A percentile compares a stretch with the other conserved stretches of the same genome.
phyloP scores from a whole-genome alignment of 2,888 invertebrate genomes.

The Opisthograptis luteolata region DNA sequence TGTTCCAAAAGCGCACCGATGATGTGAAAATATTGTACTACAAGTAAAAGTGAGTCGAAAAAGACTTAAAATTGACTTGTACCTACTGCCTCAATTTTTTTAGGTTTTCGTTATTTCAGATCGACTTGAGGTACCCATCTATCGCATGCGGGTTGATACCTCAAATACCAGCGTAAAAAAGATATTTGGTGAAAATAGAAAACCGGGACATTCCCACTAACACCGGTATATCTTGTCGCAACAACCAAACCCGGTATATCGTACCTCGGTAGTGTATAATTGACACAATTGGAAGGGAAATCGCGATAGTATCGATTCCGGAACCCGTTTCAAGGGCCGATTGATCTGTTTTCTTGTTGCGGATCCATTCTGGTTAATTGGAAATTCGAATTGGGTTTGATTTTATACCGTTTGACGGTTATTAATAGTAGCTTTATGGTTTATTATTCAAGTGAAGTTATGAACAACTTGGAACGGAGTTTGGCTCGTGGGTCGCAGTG shows the following conservation, averaged over 20 bases:
- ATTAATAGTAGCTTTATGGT: neutral
- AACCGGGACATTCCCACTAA: neutral
- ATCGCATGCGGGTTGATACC: neutral
- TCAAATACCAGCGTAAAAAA: neutral
- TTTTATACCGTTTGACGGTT: neutral
- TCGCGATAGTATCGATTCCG: constrained; percentile 10
- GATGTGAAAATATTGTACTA: no score
- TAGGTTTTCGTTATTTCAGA: no score
- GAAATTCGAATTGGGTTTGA: constrained; percentile 1
- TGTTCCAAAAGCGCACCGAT: no score
- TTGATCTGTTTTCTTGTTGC: constrained; percentile 22
- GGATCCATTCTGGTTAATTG: constrained; percentile 16
- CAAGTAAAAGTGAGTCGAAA: no score
- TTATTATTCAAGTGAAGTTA: neutral
- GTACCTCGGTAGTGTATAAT: constrained; percentile 16
- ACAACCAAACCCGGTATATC: neutral
- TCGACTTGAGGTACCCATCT: no score
- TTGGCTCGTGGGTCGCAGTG: no score
- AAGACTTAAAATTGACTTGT: no score
- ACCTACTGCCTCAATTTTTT: no score
- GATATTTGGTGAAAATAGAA: neutral
- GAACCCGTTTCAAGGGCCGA: constrained; percentile 16
- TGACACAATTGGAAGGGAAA: constrained; percentile 24
- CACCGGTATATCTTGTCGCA: neutral
- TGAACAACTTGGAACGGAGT: no score